Conservation (phyloP, 1,140 invertebrate species). For the Caenorhabditis brenneri region DNA sequence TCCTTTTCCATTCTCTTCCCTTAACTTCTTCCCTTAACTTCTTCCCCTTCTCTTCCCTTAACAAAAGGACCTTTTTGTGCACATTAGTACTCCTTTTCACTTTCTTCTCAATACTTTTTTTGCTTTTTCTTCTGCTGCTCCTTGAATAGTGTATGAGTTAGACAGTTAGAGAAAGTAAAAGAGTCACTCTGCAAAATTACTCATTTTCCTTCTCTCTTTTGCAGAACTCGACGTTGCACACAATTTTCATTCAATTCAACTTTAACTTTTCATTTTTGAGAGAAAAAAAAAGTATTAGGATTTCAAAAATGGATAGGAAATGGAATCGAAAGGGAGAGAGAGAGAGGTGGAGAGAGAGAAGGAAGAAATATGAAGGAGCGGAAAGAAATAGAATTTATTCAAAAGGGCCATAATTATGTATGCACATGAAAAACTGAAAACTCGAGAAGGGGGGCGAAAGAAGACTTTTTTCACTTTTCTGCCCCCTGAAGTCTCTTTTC, state of each 20-base stretch:
- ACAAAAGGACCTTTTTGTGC: slow-evolving; percentile 11
- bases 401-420: slow-evolving; percentile 34
- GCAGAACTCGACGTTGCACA: background rate
- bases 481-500: background rate
- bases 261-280: background rate
- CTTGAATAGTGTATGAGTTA: background rate
- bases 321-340: background rate
- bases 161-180: slow-evolving; percentile 13
- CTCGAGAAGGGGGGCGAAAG: background rate
- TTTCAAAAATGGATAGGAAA: background rate
- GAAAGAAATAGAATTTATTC: slow-evolving; percentile 12
- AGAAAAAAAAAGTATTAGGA: too few relatives aligned
- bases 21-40: background rate
- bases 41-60: background rate
- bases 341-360: background rate
- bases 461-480: background rate
- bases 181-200: background rate
- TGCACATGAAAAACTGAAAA: slow-evolving; percentile 15
- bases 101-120: background rate
- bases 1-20: background rate
- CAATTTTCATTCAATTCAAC: background rate
- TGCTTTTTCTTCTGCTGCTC: background rate
- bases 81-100: slow-evolving; percentile 11
- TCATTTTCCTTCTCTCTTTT: background rate
- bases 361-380: too few relatives aligned